phyloP scores from a whole-genome alignment of 1,140 invertebrate species.

The Phocides pigmalion region DNA sequence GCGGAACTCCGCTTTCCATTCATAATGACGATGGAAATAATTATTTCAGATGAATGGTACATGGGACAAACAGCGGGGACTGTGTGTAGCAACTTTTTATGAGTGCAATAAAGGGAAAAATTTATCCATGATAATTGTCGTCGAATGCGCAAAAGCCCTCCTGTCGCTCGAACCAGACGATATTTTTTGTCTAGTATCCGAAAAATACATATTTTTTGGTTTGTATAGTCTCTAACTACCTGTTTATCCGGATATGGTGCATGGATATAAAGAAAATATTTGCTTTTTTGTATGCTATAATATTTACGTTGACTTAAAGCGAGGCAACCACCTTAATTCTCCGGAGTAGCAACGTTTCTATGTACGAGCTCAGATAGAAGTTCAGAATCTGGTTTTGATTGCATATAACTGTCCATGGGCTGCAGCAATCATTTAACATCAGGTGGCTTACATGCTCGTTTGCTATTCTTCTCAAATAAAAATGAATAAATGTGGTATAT shows the following conservation, averaged over 20 bases:
- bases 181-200: constrained; percentile 1
- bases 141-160: constrained; percentile 9
- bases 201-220: constrained; percentile 7
- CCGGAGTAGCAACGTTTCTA: no score
- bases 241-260: not conserved
- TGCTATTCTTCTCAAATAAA: no score
- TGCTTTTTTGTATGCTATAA: no score
- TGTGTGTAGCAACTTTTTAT: constrained; percentile 33
- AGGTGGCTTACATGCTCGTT: no score
- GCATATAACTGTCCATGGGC: no score
- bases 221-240: not conserved
- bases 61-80: constrained; percentile 24
- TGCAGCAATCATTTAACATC: no score
- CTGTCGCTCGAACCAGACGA: not conserved
- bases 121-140: constrained; percentile 5
- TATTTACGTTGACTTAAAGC: no score
- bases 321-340: no score
- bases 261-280: no score
- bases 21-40: constrained; percentile 34
- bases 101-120: constrained; percentile 33
- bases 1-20: constrained; percentile 16
- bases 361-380: no score
- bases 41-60: constrained; percentile 35
- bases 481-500: no score
- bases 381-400: no score